Evolutionary conservation across 1,140 invertebrate species (phyloP).

Genomic region (Marisa cornuarietis): DNA sequence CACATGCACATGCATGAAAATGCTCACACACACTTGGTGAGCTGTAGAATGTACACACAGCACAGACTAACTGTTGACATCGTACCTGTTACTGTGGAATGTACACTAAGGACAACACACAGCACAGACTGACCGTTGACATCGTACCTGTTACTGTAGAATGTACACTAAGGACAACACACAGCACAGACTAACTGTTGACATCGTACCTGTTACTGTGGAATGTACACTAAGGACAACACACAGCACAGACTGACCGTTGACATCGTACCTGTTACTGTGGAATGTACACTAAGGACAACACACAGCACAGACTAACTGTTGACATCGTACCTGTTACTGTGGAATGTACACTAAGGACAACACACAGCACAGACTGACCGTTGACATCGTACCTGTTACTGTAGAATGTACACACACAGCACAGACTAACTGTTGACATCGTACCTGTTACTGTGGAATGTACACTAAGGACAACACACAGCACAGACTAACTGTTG

Average conservation of each 20-base stretch:
- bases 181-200: too few species aligned
- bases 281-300: too few species aligned
- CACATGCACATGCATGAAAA: too few species aligned
- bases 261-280: constrained; percentile 38
- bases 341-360: too few species aligned
- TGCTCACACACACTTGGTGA: too few species aligned
- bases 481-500: too few species aligned
- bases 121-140: too few species aligned
- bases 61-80: not conserved
- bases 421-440: too few species aligned
- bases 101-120: not conserved
- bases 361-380: not conserved
- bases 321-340: constrained; percentile 35
- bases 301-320: not conserved
- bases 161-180: not conserved
- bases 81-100: constrained; percentile 35
- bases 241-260: not conserved
- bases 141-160: constrained; percentile 38
- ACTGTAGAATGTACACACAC: not conserved
- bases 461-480: not conserved
- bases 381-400: constrained; percentile 33
- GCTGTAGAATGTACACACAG: too few species aligned
- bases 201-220: constrained; percentile 38
- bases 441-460: constrained; percentile 38
- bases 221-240: too few species aligned